Percentiles rank a stretch among this genome's conserved stretches.
Conservation (phyloP, 2,113 vertebrate genomes). For the Eulemur rufifrons region DNA sequence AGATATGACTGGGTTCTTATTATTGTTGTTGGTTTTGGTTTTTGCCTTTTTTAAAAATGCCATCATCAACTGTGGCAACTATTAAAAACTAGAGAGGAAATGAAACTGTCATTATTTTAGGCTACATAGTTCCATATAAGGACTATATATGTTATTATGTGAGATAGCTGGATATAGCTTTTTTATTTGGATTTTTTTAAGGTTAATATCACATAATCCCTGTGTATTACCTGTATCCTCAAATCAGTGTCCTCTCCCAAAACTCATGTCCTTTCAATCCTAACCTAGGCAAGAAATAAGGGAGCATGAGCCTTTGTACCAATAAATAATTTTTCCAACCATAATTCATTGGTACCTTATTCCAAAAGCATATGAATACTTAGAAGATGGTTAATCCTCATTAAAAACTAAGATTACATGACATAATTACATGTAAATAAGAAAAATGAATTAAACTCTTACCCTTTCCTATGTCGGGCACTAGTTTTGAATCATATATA, state of each 20-base stretch:
- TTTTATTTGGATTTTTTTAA: conserved; percentile 71
- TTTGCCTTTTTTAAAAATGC: conserved; percentile 40
- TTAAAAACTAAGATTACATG: conserved; percentile 88
- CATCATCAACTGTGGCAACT: conserved; percentile 60
- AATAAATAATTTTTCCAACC: conserved; percentile 85
- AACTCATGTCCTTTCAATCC: conserved; percentile 62
- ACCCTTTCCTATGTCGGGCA: conserved; percentile 84
- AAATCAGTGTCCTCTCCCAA: conserved; percentile 68
- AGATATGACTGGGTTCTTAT: conserved; percentile 57
- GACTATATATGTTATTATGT: conserved; percentile 52
- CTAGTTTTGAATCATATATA: conserved; percentile 87
- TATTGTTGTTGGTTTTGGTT: conserved; percentile 16
- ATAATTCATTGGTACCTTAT: conserved; percentile 85
- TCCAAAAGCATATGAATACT: conserved; percentile 88
- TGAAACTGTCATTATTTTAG: conserved; percentile 67
- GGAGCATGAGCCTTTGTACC: conserved; percentile 78
- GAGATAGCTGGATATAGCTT: conserved; percentile 39
- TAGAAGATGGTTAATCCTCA: conserved; percentile 89
- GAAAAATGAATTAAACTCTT: conserved; percentile 89
- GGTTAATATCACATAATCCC: conserved; percentile 59
- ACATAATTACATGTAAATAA: conserved; percentile 91
- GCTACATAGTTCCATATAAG: conserved; percentile 46
- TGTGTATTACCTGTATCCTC: conserved; percentile 40
- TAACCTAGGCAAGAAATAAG: conserved; percentile 70
- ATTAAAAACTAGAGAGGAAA: conserved; percentile 57